Percentiles rank a stretch among this genome's conserved stretches.
These are phyloP conservation scores for Aproaerema taeniolella DNA, from an alignment of 2,888 invertebrate species.

Conservation along the genomic window DNA sequence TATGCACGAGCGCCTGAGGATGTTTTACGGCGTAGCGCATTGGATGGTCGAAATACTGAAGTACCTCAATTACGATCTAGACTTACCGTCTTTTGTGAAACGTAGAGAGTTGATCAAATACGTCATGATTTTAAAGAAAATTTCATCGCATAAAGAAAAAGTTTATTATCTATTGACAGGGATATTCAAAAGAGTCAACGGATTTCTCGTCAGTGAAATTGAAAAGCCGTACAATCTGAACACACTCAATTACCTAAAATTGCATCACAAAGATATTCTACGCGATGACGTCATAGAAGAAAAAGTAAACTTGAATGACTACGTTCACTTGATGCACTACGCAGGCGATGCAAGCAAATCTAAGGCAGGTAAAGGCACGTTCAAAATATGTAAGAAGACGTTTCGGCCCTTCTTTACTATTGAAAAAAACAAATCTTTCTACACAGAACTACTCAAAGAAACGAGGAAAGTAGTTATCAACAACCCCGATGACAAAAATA, in stretches of 20 bases:
- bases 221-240: slow-evolving; percentile 27
- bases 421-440: slow-evolving; percentile 29
- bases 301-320: slow-evolving; percentile 30
- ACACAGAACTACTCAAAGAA: slow-evolving; percentile 23
- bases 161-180: slow-evolving; percentile 27
- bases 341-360: slow-evolving; percentile 10
- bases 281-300: slow-evolving; percentile 22
- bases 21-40: slow-evolving; percentile 26
- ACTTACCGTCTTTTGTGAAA: slow-evolving; percentile 26
- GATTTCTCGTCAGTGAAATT: slow-evolving; percentile 33
- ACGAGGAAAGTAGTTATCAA: slow-evolving; percentile 25
- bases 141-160: slow-evolving; percentile 24
- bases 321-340: slow-evolving; percentile 26
- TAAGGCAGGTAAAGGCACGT: slow-evolving; percentile 15
- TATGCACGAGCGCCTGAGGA: slow-evolving; percentile 32
- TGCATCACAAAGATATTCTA: slow-evolving; percentile 29
- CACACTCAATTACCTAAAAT: slow-evolving; percentile 33
- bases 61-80: slow-evolving; percentile 29
- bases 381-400: slow-evolving; percentile 29
- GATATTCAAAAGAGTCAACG: slow-evolving; percentile 32
- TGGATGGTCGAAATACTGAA: slow-evolving; percentile 37
- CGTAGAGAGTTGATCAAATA: slow-evolving; percentile 30
- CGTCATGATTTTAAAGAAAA: slow-evolving; percentile 31
- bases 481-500: slow-evolving; percentile 19
- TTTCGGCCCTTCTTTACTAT: slow-evolving; percentile 29